Evolutionary conservation across 2,113 vertebrate species (phyloP), one percentile per base, ranked within the genome.

Genomic region (Hystrix cristata): DNA sequence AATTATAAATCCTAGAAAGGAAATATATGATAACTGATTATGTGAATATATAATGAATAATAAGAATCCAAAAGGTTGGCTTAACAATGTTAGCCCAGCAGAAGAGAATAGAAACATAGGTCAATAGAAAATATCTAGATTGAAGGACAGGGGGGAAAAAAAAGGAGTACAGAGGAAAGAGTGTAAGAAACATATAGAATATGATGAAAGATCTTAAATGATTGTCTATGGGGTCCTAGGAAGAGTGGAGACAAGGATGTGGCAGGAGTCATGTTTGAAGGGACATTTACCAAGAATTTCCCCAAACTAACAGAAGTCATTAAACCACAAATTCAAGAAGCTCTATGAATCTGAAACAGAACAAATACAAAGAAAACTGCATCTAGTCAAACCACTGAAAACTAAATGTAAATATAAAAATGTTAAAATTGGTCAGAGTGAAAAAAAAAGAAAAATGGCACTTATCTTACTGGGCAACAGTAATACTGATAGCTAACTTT

Each of bases 351-450:
- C 69, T 16, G 48, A 96, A 84, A 59, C 38, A 51, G 62, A 57
- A 88, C 34, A 88, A 86, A 94, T 51, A 88, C 7, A 89, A 95
- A 82, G 57, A 86, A 96, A 96, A 84, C 11, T 29, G 67, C 1
- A 93, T 11, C 21, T 79, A 53, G 43, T 87, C n/a, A 96, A 94
- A 78, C 23, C 14, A 65, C 43, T 87, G 48, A 95, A 92, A 90
- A 83, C 59, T 93, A 93, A 87, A 93, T 48, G 72, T 13, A 89
- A 89, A 91, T 62, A 89, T 59, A 79, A 93, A 92, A 87, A 55
- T 72, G 34, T 57, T 85, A 88, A 91, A 96, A 87, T 91, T 62
- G 91, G 29, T 62, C 31, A 74, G 43, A 84, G 46, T 23, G 21
- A 53, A 51, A 34, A 74, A 69, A 74, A 95, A 78, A n/a, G n/a